A percentile compares a stretch with the other conserved stretches of the same genome.
Conservation (phyloP, 1,140 invertebrate species). For the Scaptomyza hsui region DNA sequence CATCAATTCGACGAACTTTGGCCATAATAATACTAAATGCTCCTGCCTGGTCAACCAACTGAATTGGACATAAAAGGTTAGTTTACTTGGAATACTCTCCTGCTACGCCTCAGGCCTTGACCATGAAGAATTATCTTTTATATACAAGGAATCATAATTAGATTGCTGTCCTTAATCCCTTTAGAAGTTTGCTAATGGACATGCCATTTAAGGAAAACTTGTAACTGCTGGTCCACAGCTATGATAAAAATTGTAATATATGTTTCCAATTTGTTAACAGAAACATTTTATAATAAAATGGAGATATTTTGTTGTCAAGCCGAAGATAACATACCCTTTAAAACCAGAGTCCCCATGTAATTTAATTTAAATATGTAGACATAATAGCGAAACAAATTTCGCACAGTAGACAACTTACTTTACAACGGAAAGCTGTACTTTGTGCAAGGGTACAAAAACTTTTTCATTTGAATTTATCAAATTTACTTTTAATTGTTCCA, state of each 20-base stretch:
- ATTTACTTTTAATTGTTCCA: constrained; percentile 13
- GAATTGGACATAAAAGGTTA: constrained; percentile 31
- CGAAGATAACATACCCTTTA: no score
- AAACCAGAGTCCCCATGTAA: no score
- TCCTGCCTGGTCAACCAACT: constrained; percentile 16
- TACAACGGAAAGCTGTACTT: not conserved
- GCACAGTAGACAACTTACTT: no score
- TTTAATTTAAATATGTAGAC: no score
- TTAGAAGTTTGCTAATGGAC: not conserved
- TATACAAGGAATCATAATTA: not conserved
- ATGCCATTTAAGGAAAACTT: no score
- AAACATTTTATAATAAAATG: not conserved
- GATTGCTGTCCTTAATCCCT: not conserved
- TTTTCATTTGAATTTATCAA: constrained; percentile 7
- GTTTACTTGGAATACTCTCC: not conserved
- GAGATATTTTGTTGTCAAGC: not conserved
- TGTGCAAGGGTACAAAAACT: not conserved
- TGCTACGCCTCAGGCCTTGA: not conserved
- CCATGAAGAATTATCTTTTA: not conserved
- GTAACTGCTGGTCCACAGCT: no score
- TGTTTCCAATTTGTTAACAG: not conserved
- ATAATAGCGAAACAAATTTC: no score
- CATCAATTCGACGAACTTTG: constrained; percentile 48
- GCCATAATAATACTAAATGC: constrained; percentile 64
- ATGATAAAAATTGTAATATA: no score